Evolutionary conservation across 2,888 invertebrate species (phyloP).

Genomic region (Lutraria lutraria): DNA sequence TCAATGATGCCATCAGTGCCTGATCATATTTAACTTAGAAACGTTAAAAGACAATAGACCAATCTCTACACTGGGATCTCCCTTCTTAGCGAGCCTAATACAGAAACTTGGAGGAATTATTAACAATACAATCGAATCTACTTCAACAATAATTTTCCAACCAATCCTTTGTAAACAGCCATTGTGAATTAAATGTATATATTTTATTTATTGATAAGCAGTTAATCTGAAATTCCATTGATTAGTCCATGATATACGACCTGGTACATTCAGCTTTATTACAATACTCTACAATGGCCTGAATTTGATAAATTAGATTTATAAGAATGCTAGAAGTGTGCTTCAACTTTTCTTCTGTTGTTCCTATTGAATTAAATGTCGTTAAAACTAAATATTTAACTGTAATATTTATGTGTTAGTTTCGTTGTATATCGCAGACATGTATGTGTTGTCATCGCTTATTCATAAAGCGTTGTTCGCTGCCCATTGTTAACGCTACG

Average conservation of each 20-base stretch:
- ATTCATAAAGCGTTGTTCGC: background rate
- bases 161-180: too few relatives aligned
- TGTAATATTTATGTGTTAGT: background rate
- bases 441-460: background rate
- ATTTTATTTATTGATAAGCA: too few relatives aligned
- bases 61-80: too few relatives aligned
- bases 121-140: too few relatives aligned
- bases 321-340: background rate
- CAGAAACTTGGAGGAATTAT: too few relatives aligned
- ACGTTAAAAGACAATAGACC: too few relatives aligned
- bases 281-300: background rate
- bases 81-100: too few relatives aligned
- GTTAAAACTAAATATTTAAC: background rate
- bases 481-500: background rate
- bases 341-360: background rate
- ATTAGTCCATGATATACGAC: background rate
- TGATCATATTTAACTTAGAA: too few relatives aligned
- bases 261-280: background rate
- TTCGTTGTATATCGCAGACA: background rate
- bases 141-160: too few relatives aligned
- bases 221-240: too few relatives aligned
- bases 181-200: too few relatives aligned
- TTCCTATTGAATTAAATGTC: background rate
- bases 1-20: too few relatives aligned
- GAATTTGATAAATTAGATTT: background rate